Evolutionary conservation across 2,888 invertebrate species (phyloP).

Genomic region (Colostygia pectinataria): DNA sequence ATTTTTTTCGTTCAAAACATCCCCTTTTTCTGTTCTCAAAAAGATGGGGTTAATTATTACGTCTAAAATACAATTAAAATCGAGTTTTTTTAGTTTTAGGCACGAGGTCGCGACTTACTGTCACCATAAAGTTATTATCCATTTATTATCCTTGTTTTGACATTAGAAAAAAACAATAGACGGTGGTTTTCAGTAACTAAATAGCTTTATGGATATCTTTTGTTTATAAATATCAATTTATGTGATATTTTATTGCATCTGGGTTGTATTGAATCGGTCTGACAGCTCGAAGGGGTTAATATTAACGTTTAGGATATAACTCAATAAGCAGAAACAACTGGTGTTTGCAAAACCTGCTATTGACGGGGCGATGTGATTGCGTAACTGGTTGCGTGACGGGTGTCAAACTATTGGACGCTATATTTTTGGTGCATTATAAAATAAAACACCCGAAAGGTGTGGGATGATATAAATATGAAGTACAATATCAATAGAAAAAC

Average conservation of each 20-base stretch:
- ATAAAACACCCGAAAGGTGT: not conserved
- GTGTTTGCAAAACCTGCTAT: conserved; percentile 76
- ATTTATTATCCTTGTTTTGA: conserved; percentile 75
- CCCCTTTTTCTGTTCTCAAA: conserved; percentile 75
- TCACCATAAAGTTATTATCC: conserved; percentile 77
- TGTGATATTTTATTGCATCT: conserved; percentile 63
- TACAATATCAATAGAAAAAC: too few relatives aligned
- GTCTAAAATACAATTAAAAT: conserved; percentile 79
- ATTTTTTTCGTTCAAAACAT: conserved; percentile 78
- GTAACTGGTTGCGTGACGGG: conserved; percentile 44
- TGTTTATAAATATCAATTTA: conserved; percentile 73
- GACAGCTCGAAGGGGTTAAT: conserved; percentile 82
- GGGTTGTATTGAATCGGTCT: conserved; percentile 69
- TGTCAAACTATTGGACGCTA: conserved; percentile 26
- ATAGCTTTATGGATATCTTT: conserved; percentile 71
- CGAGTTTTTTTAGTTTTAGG: conserved; percentile 66
- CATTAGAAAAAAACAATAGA: conserved; percentile 49
- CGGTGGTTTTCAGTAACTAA: conserved; percentile 63
- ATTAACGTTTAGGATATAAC: conserved; percentile 78
- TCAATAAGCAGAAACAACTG: conserved; percentile 80
- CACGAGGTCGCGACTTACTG: conserved; percentile 78
- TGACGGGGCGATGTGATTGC: conserved; percentile 71
- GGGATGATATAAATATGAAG: too few relatives aligned
- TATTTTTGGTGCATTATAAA: conserved; percentile 5
- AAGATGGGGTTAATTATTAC: conserved; percentile 82